Evolutionary conservation across 2,888 invertebrate species (phyloP), one percentile per base, ranked within the genome.

Genomic region (Lasioglossum pauxillum): DNA sequence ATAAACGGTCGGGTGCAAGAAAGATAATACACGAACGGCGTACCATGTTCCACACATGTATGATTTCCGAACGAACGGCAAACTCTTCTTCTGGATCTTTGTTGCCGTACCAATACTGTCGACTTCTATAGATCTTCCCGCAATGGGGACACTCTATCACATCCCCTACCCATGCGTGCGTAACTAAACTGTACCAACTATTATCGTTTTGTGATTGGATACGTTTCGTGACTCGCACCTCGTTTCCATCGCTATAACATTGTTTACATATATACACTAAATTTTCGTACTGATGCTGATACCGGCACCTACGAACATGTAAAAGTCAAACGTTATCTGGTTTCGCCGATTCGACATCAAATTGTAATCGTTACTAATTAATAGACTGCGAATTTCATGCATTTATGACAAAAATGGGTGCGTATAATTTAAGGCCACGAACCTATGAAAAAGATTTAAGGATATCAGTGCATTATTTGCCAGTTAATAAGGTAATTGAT

Each of bases 41-140:
- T 93, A 96, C 96, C 93, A 95, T 95, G 75, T 95, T 96, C 96
- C 96, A 96, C 14, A 96, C 96, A 91, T 96, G 96, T 41, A 95
- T 95, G 41, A 96, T 96, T 90, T 96, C 96, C 7, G 95, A 96
- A 73, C 96, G 94, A 23, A 98, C 97, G 19, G 97, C 97, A 46
- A 96, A 95, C 86, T 97, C 96, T 93, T 97, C 96, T 93, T 97
- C 97, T 0, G 98, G 97, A 85, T 97, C 96, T 90, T 97, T 97
- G 93, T 98, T 98, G 8, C 98, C 98, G 94, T 97, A 98, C 98
- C 98, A 98, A 94, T 97, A 97, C 93, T 98, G 97, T 41, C 98
- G 96, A 91, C 97, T 97, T 71, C 97, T 96, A 93, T 96, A 97
- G 86, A 97, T 97, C 88, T 97, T 96, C 0, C 97, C 97, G 95